These are phyloP conservation scores for Chrysocyon brachyurus DNA, from an alignment of 2,797 vertebrate genomes.

Conservation along the genomic window DNA sequence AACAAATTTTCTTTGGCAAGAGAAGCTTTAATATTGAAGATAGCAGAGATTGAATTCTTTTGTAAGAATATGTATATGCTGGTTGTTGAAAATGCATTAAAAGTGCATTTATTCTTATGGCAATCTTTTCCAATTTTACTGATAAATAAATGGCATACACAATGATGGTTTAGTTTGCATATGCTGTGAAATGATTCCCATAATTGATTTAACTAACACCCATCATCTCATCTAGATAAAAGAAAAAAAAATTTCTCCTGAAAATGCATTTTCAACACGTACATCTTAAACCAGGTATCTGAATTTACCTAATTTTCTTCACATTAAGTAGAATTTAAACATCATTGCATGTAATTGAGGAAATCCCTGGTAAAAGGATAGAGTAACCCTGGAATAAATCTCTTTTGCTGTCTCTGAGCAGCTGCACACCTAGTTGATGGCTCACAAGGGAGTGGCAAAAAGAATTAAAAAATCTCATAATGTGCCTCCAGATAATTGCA, in stretches of 20 bases:
- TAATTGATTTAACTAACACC: neutral
- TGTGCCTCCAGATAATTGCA: neutral
- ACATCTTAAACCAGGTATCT: slow-evolving; percentile 22
- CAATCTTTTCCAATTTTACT: neutral
- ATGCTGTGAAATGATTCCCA: neutral
- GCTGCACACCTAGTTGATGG: neutral
- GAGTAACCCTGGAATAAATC: neutral
- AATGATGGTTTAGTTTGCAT: neutral
- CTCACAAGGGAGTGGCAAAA: slow-evolving; percentile 11
- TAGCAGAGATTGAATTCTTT: neutral
- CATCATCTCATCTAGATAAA: neutral
- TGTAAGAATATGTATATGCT: neutral
- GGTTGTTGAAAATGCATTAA: neutral
- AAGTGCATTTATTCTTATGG: neutral
- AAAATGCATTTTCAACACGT: neutral
- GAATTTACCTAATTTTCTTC: slow-evolving; percentile 35
- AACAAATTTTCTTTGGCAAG: slow-evolving; percentile 45
- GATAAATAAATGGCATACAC: neutral
- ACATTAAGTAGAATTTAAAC: slow-evolving; percentile 3
- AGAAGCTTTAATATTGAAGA: slow-evolving; percentile 47
- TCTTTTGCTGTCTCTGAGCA: neutral
- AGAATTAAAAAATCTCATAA: slow-evolving; percentile 33
- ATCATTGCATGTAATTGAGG: neutral
- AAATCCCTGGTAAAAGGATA: neutral
- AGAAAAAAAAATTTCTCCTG: neutral